phyloP scores from a whole-genome alignment of 2,113 vertebrate genomes.

The Fregata magnificens region DNA sequence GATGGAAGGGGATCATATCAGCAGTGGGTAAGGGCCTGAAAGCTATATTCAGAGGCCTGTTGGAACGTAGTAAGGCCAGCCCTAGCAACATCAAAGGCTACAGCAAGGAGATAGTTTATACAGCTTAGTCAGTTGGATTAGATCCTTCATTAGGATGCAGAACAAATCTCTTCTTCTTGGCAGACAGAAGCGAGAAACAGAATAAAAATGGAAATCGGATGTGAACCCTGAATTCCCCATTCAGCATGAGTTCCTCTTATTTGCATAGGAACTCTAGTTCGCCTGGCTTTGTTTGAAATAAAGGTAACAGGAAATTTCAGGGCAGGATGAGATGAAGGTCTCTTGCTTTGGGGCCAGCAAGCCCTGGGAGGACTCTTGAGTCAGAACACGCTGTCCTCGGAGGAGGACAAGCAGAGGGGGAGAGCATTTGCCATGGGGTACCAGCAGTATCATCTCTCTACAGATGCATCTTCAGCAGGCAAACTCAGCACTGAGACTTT shows the following conservation, averaged over 20 bases:
- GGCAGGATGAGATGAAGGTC: conserved; percentile 62
- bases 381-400: conserved; percentile 6
- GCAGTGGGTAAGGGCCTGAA: background rate
- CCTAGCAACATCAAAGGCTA: conserved; percentile 38
- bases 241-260: conserved; percentile 66
- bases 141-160: conserved; percentile 75
- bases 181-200: conserved; percentile 67
- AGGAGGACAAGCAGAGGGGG: background rate
- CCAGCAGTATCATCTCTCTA: background rate
- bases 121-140: conserved; percentile 28
- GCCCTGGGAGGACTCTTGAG: conserved; percentile 30
- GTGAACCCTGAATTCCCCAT: conserved; percentile 67
- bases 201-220: conserved; percentile 74
- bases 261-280: conserved; percentile 57
- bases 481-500: background rate
- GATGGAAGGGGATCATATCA: background rate
- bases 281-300: conserved; percentile 62
- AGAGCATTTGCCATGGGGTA: background rate
- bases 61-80: background rate
- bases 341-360: conserved; percentile 58
- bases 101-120: conserved; percentile 45
- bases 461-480: background rate
- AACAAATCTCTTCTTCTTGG: background rate
- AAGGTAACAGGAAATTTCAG: conserved; percentile 79
- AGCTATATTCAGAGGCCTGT: background rate